Conservation (phyloP, 2,888 invertebrate genomes). For the Lepidocyrtinus sp. region DNA sequence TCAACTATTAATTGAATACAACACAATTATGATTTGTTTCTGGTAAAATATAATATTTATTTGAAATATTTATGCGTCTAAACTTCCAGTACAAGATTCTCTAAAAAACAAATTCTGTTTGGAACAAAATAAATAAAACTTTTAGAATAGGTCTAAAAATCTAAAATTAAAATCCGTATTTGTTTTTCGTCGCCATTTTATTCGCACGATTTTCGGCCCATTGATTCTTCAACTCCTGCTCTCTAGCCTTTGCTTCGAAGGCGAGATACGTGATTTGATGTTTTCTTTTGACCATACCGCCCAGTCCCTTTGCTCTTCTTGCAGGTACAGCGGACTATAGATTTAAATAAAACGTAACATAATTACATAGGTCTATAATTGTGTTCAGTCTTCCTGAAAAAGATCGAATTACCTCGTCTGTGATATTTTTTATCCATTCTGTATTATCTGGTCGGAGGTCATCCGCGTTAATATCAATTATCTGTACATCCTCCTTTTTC, state of each 20-base stretch:
- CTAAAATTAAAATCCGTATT: constrained; percentile 91
- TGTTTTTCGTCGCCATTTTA: constrained; percentile 90
- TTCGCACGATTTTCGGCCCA: constrained; percentile 92
- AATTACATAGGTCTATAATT: no score
- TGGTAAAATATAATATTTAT: no score
- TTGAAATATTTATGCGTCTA: no score
- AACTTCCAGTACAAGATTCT: no score
- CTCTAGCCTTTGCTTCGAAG: constrained; percentile 93
- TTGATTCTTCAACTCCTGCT: constrained; percentile 92
- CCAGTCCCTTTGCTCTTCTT: constrained; percentile 63
- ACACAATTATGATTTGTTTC: no score
- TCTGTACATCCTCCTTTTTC: constrained; percentile 76
- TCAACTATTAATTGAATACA: no score
- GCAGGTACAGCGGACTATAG: constrained; percentile 60
- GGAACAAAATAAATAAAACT: no score
- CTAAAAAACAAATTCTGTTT: no score
- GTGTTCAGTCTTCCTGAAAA: no score
- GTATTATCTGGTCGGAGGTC: constrained; percentile 86
- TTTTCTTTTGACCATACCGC: constrained; percentile 77
- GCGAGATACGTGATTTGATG: constrained; percentile 98
- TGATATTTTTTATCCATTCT: constrained; percentile 82
- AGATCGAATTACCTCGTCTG: constrained; percentile 64
- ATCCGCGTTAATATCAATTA: constrained; percentile 87
- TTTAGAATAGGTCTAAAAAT: no score
- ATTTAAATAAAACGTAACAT: constrained; percentile 13